These are phyloP conservation scores for Nomada ruficornis DNA, from an alignment of 2,888 invertebrate genomes.

Conservation along the genomic window DNA sequence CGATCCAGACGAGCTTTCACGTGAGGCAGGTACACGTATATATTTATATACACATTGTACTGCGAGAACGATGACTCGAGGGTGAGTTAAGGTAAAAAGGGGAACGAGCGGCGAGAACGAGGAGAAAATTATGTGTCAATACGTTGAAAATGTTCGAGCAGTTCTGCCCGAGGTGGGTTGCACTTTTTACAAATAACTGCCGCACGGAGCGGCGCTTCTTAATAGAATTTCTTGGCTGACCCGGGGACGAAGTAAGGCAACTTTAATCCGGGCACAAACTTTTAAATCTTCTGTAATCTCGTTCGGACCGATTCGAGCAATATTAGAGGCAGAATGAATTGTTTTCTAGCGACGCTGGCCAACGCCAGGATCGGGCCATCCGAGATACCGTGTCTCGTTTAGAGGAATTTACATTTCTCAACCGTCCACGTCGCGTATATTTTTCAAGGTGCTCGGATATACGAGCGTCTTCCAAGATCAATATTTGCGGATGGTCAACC, in stretches of 20 bases:
- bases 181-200: constrained; percentile 43
- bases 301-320: constrained; percentile 23
- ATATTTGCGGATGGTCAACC: constrained; percentile 44
- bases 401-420: constrained; percentile 28
- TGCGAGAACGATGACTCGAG: neutral
- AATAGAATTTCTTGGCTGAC: constrained; percentile 47
- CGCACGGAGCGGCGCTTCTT: constrained; percentile 6
- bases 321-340: constrained; percentile 32
- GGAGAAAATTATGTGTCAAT: constrained; percentile 8
- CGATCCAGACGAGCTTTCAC: neutral
- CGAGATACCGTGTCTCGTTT: too few species aligned
- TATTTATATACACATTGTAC: neutral
- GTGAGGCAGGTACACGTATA: neutral
- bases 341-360: constrained; percentile 1
- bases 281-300: constrained; percentile 54
- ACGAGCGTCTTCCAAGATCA: constrained; percentile 37
- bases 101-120: too few species aligned
- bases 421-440: constrained; percentile 14
- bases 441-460: constrained; percentile 23
- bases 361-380: neutral
- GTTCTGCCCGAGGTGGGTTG: neutral
- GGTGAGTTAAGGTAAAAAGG: neutral
- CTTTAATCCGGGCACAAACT: constrained; percentile 49
- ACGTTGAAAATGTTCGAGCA: constrained; percentile 17
- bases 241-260: constrained; percentile 23